These are phyloP conservation scores for Cephalopachus bancanus DNA, from an alignment of 2,797 vertebrate genomes.

Conservation along the genomic window DNA sequence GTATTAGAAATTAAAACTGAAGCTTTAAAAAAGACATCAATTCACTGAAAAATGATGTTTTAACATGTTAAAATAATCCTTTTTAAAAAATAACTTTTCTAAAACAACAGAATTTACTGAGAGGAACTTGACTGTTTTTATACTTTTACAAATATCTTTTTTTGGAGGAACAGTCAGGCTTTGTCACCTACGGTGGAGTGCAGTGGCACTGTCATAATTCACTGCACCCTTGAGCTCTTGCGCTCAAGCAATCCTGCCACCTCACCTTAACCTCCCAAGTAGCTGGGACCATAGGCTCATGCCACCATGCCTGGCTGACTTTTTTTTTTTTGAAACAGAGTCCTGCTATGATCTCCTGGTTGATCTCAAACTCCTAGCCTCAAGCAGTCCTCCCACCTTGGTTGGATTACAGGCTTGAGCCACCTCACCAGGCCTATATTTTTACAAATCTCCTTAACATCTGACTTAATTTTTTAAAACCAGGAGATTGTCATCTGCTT, in stretches of 20 bases:
- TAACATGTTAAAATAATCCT: neutral
- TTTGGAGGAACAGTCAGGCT: neutral
- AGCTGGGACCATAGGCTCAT: too few species aligned
- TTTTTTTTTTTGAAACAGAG: too few species aligned
- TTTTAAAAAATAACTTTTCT: neutral
- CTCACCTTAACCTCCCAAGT: too few species aligned
- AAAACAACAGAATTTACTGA: slow-evolving; percentile 17
- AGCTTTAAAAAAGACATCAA: neutral
- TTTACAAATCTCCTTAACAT: neutral
- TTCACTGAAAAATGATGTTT: neutral
- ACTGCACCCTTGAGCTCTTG: too few species aligned
- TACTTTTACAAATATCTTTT: neutral
- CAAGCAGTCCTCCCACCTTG: too few species aligned
- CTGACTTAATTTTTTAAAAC: slow-evolving; percentile 9
- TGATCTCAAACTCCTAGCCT: too few species aligned
- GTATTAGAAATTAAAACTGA: slow-evolving; percentile 51
- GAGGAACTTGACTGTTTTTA: neutral
- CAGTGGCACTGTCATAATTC: too few species aligned
- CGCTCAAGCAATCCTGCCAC: too few species aligned
- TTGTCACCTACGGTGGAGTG: too few species aligned
- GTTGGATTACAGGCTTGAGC: too few species aligned
- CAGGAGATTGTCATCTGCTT: neutral
- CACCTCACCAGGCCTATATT: neutral
- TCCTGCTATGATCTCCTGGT: too few species aligned
- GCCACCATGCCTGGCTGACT: too few species aligned